Base-by-base conservation (phyloP, 2,888 invertebrate genomes). In the Tubulanus polymorphus region DNA sequence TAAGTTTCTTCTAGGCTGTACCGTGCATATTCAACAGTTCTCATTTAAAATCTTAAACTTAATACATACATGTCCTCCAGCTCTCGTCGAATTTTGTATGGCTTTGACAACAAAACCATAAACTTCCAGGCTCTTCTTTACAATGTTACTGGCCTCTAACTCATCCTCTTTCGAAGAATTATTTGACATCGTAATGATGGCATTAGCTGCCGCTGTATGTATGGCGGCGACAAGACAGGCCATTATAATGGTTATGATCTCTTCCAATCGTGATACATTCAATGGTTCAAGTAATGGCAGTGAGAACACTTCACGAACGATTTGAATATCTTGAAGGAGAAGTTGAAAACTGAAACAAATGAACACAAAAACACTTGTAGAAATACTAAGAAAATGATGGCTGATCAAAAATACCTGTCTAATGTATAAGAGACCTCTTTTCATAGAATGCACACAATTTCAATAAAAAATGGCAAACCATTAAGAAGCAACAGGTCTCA, bases 231-330 rank as follows among this genome's bases (percentile, higher is more conserved):
- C 88, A 3, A 94, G 79, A 66, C 90, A 90, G 5, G 91, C 88
- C 80, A 90, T 88, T 53, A 90, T 89, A 59, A 94, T 83, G 58
- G 87, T 86, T 48, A 90, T 89, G 41, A 94, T 82, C 72, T 90
- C 89, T 56, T 87, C 85, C 48, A 94, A 85, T 68, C 92, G 88
- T n/a, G 86, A 86, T 2, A 89, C 85, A 10, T 90, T 90, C 66
- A 94, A 82, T 0, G 94, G 93, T 76, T 94, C 93, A 53, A 93
- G 80, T 57, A 93, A 86, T 0, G 93, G 93, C 67, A 95, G 81
- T 20, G 90, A 88, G 64, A 93, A 83, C 6, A 91, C 91, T 63
- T 88, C 85, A 73, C 88, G 88, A 56, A 91, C 90, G 46, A 92
- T 86, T 57, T 85, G 86, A 60, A 94, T 87, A 76, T 94, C 94